Base-by-base conservation (phyloP, 2,113 vertebrate genomes). In the Phrynosoma platyrhinos region DNA sequence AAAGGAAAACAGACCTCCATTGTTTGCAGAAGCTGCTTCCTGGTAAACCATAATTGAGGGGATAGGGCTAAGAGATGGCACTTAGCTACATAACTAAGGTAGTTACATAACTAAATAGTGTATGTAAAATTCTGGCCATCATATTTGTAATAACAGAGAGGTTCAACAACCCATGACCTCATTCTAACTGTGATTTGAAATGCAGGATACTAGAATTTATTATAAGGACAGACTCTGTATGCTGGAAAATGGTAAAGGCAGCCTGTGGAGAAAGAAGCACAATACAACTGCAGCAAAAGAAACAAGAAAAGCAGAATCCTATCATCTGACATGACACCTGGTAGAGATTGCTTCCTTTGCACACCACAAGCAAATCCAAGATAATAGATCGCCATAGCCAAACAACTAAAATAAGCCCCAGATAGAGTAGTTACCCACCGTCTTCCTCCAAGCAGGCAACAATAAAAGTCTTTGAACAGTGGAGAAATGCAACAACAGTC, bases 381-480 rank as follows among this genome's bases (percentile, higher is more conserved):
- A 92, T 84, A 94, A 94, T 82, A 82, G 87, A 90, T 95, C 91
- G 91, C 90, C 94, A 92, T 93, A 93, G 94, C 94, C 91, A 94
- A 88, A 94, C 62, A 91, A 94, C 93, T 94, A 89, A 94, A 95
- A 90, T 84, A 92, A 96, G 93, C 89, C 86, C 90, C 27, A 79
- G 82, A 89, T 0, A 14, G 84, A 91, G 90, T 71, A 92, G 82
- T 89, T 93, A 82, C 82, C 84, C 84, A 86, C 76, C 47, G 92
- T 77, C 79, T 87, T 92, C 18, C 13, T 58, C 93, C 74, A 27
- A 4, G 68, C 85, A 90, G 94, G 88, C 79, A 9, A 36, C 84
- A 94, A 95, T 79, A 81, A 90, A 91, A 91, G 90, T 86, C 91
- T 85, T 62, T 85, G 92, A 93, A 94, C 88, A 30, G 82, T 91